Percentiles rank a stretch among this genome's conserved stretches.
Conservation (phyloP, 2,113 vertebrate species). For the Oreochromis niloticus region DNA sequence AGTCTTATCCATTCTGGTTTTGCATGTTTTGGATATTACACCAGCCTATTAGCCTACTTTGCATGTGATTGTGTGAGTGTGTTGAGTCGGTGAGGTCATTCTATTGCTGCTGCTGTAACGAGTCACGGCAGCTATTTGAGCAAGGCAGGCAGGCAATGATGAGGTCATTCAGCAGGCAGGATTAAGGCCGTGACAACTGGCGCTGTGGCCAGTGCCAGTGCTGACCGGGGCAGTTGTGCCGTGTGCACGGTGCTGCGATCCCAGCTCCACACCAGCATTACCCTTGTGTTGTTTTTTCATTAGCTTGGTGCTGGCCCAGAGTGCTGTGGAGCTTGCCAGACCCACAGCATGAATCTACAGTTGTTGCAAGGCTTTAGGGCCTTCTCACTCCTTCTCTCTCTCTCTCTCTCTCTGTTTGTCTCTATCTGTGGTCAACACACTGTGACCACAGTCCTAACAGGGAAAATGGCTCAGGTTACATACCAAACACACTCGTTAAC, state of each 20-base stretch:
- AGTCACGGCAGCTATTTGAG: slow-evolving; percentile 29
- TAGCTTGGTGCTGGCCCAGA: slow-evolving; percentile 33
- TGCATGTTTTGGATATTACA: slow-evolving; percentile 10
- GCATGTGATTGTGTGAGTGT: background rate
- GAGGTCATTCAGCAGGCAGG: slow-evolving; percentile 65
- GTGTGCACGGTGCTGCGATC: slow-evolving; percentile 12
- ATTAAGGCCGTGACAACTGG: slow-evolving; percentile 67
- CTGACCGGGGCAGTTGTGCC: slow-evolving; percentile 44
- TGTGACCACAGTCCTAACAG: slow-evolving; percentile 10
- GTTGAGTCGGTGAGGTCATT: slow-evolving; percentile 43
- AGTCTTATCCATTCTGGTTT: background rate
- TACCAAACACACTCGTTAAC: slow-evolving; percentile 61
- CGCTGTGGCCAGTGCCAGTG: slow-evolving; percentile 48
- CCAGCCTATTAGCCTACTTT: slow-evolving; percentile 10
- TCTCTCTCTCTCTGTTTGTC: background rate
- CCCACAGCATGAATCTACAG: slow-evolving; percentile 52
- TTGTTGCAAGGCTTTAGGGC: slow-evolving; percentile 56
- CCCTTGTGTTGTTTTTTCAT: slow-evolving; percentile 65
- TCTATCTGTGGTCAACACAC: slow-evolving; percentile 36
- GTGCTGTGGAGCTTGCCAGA: slow-evolving; percentile 19
- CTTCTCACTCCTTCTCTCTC: background rate
- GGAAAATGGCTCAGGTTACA: slow-evolving; percentile 51
- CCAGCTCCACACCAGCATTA: slow-evolving; percentile 23
- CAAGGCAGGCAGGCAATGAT: slow-evolving; percentile 38
- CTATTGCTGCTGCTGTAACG: background rate